Conservation (phyloP, 2,113 vertebrate genomes). For the Erythrocercus mccallii region DNA sequence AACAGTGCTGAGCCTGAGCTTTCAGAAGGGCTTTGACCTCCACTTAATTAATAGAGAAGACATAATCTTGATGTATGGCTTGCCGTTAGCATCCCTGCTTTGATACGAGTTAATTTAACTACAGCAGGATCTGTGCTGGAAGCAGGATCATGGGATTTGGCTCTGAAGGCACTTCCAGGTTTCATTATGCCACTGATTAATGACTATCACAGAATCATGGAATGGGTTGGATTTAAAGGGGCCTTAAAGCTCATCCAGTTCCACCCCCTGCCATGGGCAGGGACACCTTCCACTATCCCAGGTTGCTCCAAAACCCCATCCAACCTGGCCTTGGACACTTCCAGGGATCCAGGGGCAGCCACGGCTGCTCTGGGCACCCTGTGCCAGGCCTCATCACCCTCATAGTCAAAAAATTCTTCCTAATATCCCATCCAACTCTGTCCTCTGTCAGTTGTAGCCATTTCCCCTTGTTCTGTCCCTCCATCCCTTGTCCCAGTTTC, state of each 20-base stretch:
- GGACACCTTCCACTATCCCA: accelerated
- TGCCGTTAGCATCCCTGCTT: background rate
- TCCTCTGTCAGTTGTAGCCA: background rate
- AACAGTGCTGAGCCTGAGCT: background rate
- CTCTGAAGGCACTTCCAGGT: background rate
- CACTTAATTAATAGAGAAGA: background rate
- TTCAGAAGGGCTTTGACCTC: background rate
- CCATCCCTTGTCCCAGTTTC: background rate
- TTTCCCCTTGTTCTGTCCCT: background rate
- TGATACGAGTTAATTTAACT: background rate
- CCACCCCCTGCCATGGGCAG: background rate
- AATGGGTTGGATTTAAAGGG: background rate
- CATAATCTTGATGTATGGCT: background rate
- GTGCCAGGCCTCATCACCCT: background rate
- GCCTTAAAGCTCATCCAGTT: background rate
- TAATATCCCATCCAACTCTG: background rate
- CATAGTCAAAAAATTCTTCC: background rate
- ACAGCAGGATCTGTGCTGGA: background rate
- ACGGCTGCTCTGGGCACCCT: background rate
- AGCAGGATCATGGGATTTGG: background rate
- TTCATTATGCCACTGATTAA: background rate
- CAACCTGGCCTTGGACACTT: background rate
- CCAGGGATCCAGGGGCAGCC: background rate
- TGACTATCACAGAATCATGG: background rate
- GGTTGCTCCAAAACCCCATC: accelerated